These are phyloP conservation scores for Heliangelus exortis DNA, from an alignment of 2,797 vertebrate species.

Conservation along the genomic window DNA sequence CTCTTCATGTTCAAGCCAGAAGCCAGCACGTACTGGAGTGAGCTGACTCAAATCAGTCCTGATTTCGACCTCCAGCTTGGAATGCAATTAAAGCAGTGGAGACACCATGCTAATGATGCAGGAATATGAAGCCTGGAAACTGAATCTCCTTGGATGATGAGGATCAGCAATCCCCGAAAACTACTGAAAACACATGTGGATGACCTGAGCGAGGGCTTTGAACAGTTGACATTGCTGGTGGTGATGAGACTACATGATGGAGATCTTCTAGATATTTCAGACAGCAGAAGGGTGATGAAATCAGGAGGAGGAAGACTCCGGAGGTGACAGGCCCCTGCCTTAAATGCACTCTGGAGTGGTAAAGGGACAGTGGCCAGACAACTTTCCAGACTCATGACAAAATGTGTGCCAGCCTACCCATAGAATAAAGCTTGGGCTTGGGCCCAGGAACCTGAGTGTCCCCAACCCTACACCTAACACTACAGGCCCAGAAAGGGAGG, in stretches of 20 bases:
- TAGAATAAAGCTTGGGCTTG: neutral
- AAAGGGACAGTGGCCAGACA: neutral
- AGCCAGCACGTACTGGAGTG: accelerated
- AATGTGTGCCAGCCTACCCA: accelerated
- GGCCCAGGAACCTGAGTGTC: neutral
- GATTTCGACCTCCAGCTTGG: neutral
- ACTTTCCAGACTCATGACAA: neutral
- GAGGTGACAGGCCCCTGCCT: neutral
- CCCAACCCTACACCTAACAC: accelerated
- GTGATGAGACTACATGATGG: accelerated
- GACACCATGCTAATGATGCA: neutral
- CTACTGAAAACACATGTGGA: neutral
- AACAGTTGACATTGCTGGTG: neutral
- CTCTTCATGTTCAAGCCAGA: neutral
- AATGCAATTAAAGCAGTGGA: neutral
- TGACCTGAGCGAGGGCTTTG: neutral
- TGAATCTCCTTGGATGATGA: accelerated
- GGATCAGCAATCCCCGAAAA: neutral
- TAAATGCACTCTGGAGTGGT: neutral
- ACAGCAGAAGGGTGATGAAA: neutral
- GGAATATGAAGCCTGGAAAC: neutral
- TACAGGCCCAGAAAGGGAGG: accelerated
- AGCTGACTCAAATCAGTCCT: neutral
- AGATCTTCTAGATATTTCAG: neutral
- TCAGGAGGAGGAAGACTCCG: neutral